Conservation (phyloP, 2,113 vertebrate genomes). For the Hyla sarda region DNA sequence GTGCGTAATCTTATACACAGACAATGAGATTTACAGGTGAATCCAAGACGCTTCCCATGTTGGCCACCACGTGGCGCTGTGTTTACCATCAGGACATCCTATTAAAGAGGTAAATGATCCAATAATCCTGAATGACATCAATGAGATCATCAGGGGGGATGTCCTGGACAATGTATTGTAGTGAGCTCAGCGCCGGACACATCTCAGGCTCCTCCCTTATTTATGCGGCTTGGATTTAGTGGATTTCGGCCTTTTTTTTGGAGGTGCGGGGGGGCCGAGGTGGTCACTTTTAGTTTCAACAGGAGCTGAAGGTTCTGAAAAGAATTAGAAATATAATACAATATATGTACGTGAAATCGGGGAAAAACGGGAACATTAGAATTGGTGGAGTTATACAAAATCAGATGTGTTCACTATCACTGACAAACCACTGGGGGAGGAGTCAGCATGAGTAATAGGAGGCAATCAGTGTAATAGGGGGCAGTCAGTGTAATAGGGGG, state of each 20-base stretch:
- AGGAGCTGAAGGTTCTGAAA: conserved; percentile 11
- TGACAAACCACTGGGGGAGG: no score
- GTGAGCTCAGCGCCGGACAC: neutral
- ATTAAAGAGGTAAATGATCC: neutral
- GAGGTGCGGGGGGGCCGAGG: neutral
- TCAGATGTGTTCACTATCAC: no score
- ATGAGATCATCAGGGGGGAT: neutral
- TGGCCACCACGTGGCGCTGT: no score
- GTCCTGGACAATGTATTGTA: neutral
- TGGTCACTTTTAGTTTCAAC: conserved; percentile 10
- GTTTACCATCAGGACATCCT: neutral
- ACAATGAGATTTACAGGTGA: no score
- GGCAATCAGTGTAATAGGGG: no score
- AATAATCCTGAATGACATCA: neutral
- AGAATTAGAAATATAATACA: neutral
- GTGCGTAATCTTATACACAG: no score
- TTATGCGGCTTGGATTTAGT: conserved; percentile 39
- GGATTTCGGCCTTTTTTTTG: conserved; percentile 49
- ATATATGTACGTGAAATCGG: no score
- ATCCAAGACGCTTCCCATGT: no score
- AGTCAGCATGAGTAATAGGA: no score
- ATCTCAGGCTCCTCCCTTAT: neutral
- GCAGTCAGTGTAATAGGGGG: no score
- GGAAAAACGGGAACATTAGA: neutral
- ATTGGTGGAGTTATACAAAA: neutral